Conservation (phyloP, 2,888 invertebrate species). For the Gymnocheta viridis region DNA sequence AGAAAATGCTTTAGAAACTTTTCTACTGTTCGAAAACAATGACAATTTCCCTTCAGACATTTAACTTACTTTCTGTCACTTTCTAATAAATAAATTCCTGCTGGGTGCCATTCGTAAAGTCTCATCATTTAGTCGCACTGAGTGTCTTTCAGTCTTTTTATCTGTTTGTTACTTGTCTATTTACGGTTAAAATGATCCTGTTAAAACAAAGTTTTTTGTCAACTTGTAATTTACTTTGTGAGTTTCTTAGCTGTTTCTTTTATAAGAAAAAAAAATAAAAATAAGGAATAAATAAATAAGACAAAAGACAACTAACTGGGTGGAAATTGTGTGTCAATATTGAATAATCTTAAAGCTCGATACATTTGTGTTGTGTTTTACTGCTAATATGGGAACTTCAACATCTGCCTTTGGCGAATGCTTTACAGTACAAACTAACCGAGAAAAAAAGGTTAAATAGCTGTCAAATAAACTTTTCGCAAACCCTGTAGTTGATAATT, state of each 20-base stretch:
- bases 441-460: not conserved
- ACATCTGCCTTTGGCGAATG: not conserved
- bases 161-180: slow-evolving; percentile 50
- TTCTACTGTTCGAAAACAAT: slow-evolving; percentile 31
- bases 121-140: not conserved
- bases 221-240: slow-evolving; percentile 51
- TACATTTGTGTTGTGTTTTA: not conserved
- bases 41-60: slow-evolving; percentile 53
- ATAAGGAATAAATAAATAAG: no score
- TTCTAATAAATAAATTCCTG: slow-evolving; percentile 47
- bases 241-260: slow-evolving; percentile 18
- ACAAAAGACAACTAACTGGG: not conserved
- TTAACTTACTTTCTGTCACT: slow-evolving; percentile 39
- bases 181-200: slow-evolving; percentile 25
- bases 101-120: not conserved
- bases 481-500: not conserved
- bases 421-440: not conserved
- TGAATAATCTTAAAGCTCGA: not conserved
- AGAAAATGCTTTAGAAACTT: slow-evolving; percentile 42
- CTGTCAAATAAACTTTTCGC: not conserved
- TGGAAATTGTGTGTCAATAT: not conserved
- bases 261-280: not conserved
- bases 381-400: not conserved
- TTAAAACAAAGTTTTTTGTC: slow-evolving; percentile 42
- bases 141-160: not conserved